Evolutionary conservation across 2,888 invertebrate genomes (phyloP), one percentile per base, ranked within the genome.

Genomic region (Alsophila aescularia): DNA sequence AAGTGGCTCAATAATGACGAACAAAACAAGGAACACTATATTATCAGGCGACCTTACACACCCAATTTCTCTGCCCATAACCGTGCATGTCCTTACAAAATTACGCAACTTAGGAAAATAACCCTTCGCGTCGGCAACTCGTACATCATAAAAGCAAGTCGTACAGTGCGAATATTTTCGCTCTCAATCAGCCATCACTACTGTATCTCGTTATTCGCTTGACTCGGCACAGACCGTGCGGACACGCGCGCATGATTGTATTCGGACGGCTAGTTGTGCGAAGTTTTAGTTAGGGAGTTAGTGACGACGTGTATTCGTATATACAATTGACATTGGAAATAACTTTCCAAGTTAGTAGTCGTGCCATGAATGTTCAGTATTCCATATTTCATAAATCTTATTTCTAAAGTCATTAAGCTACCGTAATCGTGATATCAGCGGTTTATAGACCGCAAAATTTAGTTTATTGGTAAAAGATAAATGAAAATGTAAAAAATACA

Each of bases 191-290:
- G 36, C 41, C 42, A 55, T 55, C 44, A 45, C 49, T 62, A 60
- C 60, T 64, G 64, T 67, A 66, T 67, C 58, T 63, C 53, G 65
- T 70, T 71, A 60, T 62, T 44, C 64, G 55, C 52, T 68, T 52
- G 67, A 60, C 51, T 70, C 56, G 37, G 34, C 50, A 39, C 56
- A 62, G 62, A 59, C 59, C 60, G 63, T 60, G 58, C 58, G 54
- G 35, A 65, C 64, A 62, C 31, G 41, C 64, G 42, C 59, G 58
- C 56, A 54, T 64, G 66, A 72, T 69, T 70, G 70, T 54, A 66
- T 24, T 1, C 24, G 24, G 24, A 18, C 24, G 24, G 60, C 55
- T 50, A 45, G 13, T 53, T 45, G 37, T 10, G 31, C 14, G n/a
- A 53, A 53, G 31, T 27, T 39, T 12, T 48, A 43, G 21, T 32